Evolutionary conservation across 2,113 vertebrate species (phyloP).

Genomic region (Amazona vittata): DNA sequence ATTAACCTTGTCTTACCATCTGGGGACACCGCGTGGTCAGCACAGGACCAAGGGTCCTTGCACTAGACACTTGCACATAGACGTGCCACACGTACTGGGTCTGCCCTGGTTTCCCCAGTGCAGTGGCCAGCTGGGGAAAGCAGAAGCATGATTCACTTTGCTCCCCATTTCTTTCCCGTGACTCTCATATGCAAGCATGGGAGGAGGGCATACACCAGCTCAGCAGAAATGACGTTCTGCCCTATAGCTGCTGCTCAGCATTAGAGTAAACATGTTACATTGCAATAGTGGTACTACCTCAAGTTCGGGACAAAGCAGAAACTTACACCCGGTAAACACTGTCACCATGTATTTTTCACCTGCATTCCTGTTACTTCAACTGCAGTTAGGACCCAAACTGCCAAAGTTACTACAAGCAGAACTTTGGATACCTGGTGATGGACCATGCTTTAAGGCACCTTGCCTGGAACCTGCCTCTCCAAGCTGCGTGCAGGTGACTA

Average conservation of each 20-base stretch:
- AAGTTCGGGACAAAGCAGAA: neutral
- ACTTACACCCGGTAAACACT: neutral
- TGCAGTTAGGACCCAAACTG: neutral
- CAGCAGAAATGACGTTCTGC: neutral
- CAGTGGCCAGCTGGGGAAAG: neutral
- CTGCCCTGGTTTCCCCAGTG: neutral
- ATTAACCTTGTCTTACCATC: conserved; percentile 26
- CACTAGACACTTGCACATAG: neutral
- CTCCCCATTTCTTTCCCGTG: neutral
- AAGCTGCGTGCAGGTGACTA: neutral
- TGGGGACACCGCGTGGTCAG: neutral
- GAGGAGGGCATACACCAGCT: neutral
- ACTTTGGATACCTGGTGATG: neutral
- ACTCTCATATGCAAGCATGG: neutral
- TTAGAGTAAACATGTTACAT: neutral
- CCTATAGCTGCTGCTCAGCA: neutral
- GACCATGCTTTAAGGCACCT: neutral
- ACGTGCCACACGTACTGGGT: neutral
- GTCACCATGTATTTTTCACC: neutral
- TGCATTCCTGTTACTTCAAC: neutral
- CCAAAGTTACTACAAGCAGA: neutral
- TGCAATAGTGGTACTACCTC: neutral
- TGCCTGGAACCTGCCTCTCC: neutral
- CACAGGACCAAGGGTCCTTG: neutral
- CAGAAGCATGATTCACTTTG: neutral